Conservation (phyloP, 2,113 vertebrate genomes). For the Chionomys nivalis region DNA sequence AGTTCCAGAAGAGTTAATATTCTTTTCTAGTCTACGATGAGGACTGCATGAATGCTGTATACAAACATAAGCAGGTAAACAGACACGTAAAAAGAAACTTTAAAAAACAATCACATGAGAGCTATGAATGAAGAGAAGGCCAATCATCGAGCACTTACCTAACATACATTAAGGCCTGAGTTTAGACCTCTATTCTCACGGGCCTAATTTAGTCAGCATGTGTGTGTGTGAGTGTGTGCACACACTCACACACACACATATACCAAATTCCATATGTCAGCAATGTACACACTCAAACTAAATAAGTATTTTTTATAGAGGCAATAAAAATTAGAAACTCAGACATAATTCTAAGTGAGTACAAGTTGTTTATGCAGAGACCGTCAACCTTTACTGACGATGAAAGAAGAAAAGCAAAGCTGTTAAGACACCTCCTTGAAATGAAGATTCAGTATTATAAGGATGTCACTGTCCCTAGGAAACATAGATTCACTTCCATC, state of each 20-base stretch:
- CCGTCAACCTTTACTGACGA: neutral
- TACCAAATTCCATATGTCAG: neutral
- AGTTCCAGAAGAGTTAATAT: neutral
- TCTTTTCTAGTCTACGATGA: neutral
- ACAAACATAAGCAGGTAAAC: neutral
- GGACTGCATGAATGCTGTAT: neutral
- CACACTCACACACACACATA: neutral
- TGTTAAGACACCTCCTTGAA: neutral
- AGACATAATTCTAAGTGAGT: constrained; percentile 8
- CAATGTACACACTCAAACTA: neutral
- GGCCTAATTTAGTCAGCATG: too few species aligned
- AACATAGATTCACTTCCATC: neutral
- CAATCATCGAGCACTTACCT: neutral
- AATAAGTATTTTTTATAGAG: neutral
- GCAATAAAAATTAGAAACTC: neutral
- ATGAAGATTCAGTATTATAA: neutral
- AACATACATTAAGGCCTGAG: neutral
- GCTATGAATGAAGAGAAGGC: neutral
- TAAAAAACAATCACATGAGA: neutral
- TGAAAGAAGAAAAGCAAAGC: neutral
- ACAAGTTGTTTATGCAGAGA: neutral
- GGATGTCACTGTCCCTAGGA: neutral
- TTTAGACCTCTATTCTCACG: too few species aligned
- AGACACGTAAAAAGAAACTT: neutral
- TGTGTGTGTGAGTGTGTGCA: too few species aligned